Base-by-base conservation (phyloP, 1,140 invertebrate genomes). In the Eriocheir sinensis region DNA sequence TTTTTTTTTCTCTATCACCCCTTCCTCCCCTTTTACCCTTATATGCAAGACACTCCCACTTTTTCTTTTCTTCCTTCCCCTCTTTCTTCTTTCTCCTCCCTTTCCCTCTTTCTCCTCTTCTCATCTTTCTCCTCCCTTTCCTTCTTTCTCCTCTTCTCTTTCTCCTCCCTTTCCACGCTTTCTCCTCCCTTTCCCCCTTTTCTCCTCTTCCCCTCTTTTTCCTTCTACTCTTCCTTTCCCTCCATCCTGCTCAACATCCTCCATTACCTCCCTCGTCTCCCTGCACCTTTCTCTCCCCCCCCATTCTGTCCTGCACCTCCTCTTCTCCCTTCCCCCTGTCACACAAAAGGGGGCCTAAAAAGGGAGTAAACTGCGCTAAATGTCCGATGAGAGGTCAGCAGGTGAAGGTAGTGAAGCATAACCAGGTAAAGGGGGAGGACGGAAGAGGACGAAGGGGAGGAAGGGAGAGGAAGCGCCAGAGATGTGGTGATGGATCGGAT, bases 341-440 rank as follows among this genome's bases (percentile, higher is more conserved):
- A n/a, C 36, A 32, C 32, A 60, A 72, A 91, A 32, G 2, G 12
- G 60, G 89, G 53, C 17, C 17, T 53, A 72, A n/a, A 36, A 27
- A n/a, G 83, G 27, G 83, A 32, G 30, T 86, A 91, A 91, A 91
- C 89, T 53, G 9, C 21, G 36, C 89, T 91, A 91, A 91, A 79
- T 38, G 60, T 32, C 17, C 27, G 60, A 38, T 91, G 89, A 72
- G 89, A 91, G 89, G 60, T 32, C 89, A 91, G 60, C 89, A 91
- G 89, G 89, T 91, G 89, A 38, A 4, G 89, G 12, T 30, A 91
- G 30, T 91, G 30, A 80, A 27, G 30, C 89, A 34, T 91, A 34
- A 9, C 89, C 89, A 60, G 89, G 30, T 79, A 60, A n/a, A 27
- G 79, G 12, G 60, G n/a, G n/a, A n/a, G n/a, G n/a, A n/a, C n/a